A percentile compares a stretch with the other conserved stretches of the same genome.
Evolutionary conservation across 2,113 vertebrate genomes (phyloP).

Genomic region (Pelodiscus sinensis): DNA sequence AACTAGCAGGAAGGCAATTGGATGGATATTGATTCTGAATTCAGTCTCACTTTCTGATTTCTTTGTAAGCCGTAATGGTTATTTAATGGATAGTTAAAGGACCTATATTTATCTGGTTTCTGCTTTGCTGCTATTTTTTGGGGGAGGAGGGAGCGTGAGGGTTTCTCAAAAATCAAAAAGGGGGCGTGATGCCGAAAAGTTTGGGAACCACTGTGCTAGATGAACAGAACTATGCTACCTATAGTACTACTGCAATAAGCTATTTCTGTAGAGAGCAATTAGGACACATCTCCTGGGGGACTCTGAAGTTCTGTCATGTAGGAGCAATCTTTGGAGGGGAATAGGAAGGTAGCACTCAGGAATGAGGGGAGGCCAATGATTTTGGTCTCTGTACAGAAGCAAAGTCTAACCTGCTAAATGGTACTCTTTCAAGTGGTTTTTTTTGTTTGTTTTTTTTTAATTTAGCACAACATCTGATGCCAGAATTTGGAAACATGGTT

Average conservation of each 20-base stretch:
- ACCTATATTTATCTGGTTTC: constrained; percentile 27
- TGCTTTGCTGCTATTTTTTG: neutral
- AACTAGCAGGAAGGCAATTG: constrained; percentile 42
- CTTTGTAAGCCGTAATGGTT: neutral
- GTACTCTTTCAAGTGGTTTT: neutral
- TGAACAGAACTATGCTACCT: too few species aligned
- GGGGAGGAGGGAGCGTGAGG: too few species aligned
- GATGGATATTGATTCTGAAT: constrained; percentile 21
- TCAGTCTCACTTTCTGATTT: constrained; percentile 43
- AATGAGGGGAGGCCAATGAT: neutral
- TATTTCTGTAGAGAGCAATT: constrained; percentile 28
- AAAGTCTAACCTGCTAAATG: neutral
- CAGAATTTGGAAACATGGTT: neutral
- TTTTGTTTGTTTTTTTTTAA: constrained; percentile 31
- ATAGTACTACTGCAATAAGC: neutral
- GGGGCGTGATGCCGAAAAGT: too few species aligned
- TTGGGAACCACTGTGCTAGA: too few species aligned
- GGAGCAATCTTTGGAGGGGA: neutral
- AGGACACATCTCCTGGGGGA: neutral
- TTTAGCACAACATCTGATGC: neutral
- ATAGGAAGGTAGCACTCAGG: neutral
- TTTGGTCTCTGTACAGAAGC: neutral
- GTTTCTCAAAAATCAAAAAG: too few species aligned
- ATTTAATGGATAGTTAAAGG: neutral
- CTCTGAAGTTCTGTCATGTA: neutral